Evolutionary conservation across 2,888 invertebrate genomes (phyloP).

Genomic region (Pilophorus perplexus): DNA sequence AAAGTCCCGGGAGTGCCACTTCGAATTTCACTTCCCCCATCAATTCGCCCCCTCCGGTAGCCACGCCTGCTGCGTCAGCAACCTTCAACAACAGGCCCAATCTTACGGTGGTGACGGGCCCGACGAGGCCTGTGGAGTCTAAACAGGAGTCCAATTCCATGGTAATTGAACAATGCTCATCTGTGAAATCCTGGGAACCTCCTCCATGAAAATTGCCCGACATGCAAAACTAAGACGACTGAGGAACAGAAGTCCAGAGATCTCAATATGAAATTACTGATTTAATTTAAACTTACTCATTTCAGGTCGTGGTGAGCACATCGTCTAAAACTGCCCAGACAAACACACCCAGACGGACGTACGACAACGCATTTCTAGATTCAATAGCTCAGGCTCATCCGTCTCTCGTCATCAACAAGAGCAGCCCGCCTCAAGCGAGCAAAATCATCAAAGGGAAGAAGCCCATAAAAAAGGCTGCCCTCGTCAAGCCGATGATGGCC

Average conservation of each 20-base stretch:
- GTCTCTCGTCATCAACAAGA: conserved; percentile 50
- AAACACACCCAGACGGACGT: conserved; percentile 36
- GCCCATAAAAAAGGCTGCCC: conserved; percentile 49
- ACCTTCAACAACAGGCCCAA: conserved; percentile 49
- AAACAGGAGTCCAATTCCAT: conserved; percentile 25
- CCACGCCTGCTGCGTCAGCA: conserved; percentile 31
- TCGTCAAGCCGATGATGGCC: conserved; percentile 50
- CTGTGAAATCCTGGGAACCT: not conserved
- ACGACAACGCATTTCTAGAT: conserved; percentile 49
- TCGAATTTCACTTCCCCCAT: conserved; percentile 34
- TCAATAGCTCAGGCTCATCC: conserved; percentile 50
- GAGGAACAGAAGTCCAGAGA: not conserved
- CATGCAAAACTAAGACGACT: too few relatives aligned
- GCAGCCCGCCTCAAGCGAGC: conserved; percentile 43
- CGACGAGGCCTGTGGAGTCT: conserved; percentile 24
- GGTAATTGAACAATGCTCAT: conserved; percentile 2
- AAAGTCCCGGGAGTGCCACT: conserved; percentile 22
- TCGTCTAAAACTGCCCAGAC: conserved; percentile 21
- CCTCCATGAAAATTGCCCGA: too few relatives aligned
- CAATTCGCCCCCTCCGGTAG: conserved; percentile 38
- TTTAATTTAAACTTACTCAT: not conserved
- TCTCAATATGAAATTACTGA: not conserved
- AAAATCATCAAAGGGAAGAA: conserved; percentile 48
- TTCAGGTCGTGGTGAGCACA: conserved; percentile 13
- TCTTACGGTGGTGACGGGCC: conserved; percentile 50